Evolutionary conservation across 2,888 invertebrate genomes (phyloP), one percentile per base, ranked within the genome.

Genomic region (Pecten maximus): DNA sequence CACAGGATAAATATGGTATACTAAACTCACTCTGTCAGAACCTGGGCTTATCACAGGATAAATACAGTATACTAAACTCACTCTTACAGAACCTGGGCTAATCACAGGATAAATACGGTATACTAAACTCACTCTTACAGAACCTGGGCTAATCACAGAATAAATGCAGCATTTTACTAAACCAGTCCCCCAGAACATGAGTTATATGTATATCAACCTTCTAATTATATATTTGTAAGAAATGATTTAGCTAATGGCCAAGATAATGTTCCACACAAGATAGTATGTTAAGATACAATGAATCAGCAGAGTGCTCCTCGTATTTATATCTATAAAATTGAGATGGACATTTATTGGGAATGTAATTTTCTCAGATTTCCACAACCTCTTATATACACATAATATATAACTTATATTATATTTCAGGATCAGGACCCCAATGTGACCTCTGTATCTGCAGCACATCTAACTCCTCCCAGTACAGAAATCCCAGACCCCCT

Each of bases 401-500:
- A 35, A 74, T 74, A 74, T 74, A 74, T 74, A 28, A 28, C 74
- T 35, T 8, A 35, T 28, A 74, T 74, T 74, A 74, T 35, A 35
- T 74, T 74, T 35, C 74, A 74, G 74, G 74, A 74, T 74, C 35
- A 15, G 28, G 74, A 35, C 74, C 74, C 35, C 1, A 15, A 35
- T 35, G 35, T 23, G 74, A 74, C 74, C 74, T 74, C 35, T 74
- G 23, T 74, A 74, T 74, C 74, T 74, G 74, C 4, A 35, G 35
- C 74, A 19, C 74, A 74, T 74, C 74, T 74, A 74, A 16, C 74
- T 74, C 74, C 35, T 28, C 74, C 74, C 74, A 35, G 23, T 2
- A 28, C 74, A 74, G 74, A 74, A 74, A 74, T 35, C 74, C 35
- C 74, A 74, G 74, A 74, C 35, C 74, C 74, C 74, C 74, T 74